Base-by-base conservation (phyloP, 2,888 invertebrate genomes). In the Zygogramma bicolorata region DNA sequence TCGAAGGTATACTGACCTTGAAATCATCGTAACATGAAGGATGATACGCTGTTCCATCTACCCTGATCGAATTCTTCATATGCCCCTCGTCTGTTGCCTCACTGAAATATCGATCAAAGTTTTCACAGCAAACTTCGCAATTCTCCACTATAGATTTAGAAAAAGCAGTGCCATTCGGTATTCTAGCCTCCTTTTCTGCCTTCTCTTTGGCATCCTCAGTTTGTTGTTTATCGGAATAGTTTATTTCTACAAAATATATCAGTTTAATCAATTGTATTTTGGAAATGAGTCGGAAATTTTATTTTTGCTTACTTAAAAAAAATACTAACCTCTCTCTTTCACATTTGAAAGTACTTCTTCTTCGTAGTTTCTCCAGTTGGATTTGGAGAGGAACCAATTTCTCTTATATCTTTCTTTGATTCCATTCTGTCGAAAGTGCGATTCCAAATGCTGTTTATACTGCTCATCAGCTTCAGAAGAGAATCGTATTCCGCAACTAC, bases 21-120 rank as follows among this genome's bases (percentile, higher is more conserved):
- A 92, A 93, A 84, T 97, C 97, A 77, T 97, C 95, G 80, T 94
- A 93, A 87, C 98, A 98, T 34, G 95, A 87, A 0, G 97, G 97
- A 89, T 98, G 97, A 85, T 96, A 98, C 80, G 93, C 92, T 75
- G 91, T 90, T 0, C 91, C 93, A 69, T 95, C 93, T 34, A 93
- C 92, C 5, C 91, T 89, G 20, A 95, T 89, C 0, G 98, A 96
- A 84, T 96, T 94, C 75, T 93, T 88, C 29, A 99, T 89, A 84
- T 97, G 96, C 99, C 99, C 99, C 85, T 97, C 98, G 86, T 99
- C 99, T 78, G 93, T 93, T 82, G 99, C 99, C 87, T 99, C 97
- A 86, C 98, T 95, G 89, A 95, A 99, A 89, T 96, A 98, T 86
- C 96, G 95, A 79, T 97, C 95, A 88, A 99, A 98, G 77, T 90